Base-by-base conservation (phyloP, 2,888 invertebrate species). In the Hipparchia sbordonii region DNA sequence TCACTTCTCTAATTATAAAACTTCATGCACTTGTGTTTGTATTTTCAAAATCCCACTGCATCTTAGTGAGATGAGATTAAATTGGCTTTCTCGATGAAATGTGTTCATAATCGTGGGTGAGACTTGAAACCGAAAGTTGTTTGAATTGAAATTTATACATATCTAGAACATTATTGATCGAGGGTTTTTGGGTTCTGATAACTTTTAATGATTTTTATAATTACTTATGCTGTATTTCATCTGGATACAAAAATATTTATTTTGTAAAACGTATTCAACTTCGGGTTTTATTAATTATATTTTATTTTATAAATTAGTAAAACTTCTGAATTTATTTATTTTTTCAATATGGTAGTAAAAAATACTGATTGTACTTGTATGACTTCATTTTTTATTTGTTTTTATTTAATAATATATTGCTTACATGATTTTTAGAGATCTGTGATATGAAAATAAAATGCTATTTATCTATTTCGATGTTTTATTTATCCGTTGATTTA, bases 391-490 rank as follows among this genome's bases (percentile, higher is more conserved):
- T 39, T 39, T 52, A 52, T 12, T 54, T 54, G 2, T 54, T 56
- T n/a, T 56, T 13, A 13, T 56, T 5, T 56, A n/a, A 5, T 12
- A 54, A 13, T 56, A 13, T 8, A 39, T 39, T 60, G 12, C 12
- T 12, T n/a, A 39, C 60, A 12, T 39, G 39, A 45, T 45, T 60
- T 60, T 60, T 12, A 60, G 39, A 12, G 39, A 63, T 63, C 62
- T 63, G 62, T 63, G 48, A 63, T 48, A 48, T 63, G 46, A 48
- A 63, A 63, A 45, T 60, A 60, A 60, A 60, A 60, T 45, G 39
- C 39, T 39, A 12, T 10, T 61, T 61, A n/a, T 61, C 45, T 61
- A 12, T 2, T n/a, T 61, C 12, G 2, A n/a, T 7, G 45, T 61
- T n/a, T 61, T 61, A 61, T 61, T 61, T 61, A 45, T 12, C 39